These are phyloP conservation scores for Barnardius zonarius DNA, from an alignment of 2,113 vertebrate species.

Conservation along the genomic window DNA sequence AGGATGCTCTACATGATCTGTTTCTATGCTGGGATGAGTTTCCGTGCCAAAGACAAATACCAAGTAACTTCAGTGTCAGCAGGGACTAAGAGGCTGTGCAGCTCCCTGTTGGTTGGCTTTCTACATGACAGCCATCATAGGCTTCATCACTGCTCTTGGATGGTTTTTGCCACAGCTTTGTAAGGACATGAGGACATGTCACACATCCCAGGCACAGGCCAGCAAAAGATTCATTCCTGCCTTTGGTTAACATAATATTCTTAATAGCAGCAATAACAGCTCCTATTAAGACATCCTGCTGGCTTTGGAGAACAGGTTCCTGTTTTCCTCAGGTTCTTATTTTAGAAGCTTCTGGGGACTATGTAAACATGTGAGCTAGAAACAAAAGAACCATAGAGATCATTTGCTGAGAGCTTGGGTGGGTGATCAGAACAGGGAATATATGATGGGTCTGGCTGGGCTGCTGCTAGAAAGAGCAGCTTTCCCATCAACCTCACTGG, in stretches of 20 bases:
- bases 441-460: neutral
- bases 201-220: neutral
- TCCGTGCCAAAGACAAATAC: neutral
- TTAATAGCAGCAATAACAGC: slow-evolving; percentile 30
- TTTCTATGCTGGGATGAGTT: neutral
- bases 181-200: neutral
- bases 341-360: slow-evolving; percentile 12
- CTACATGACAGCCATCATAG: neutral
- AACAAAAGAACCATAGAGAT: neutral
- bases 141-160: neutral
- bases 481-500: neutral
- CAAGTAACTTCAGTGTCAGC: neutral
- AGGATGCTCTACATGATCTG: rapidly evolving
- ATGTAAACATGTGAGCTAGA: neutral
- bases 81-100: neutral
- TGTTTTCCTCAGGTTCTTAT: slow-evolving; percentile 17
- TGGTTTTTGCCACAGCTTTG: neutral
- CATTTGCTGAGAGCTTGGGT: neutral
- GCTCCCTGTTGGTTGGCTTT: neutral
- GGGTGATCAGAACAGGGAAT: neutral
- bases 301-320: slow-evolving; percentile 2
- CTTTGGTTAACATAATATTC: neutral
- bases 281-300: neutral
- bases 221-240: neutral
- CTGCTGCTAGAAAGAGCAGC: neutral